Evolutionary conservation across 2,113 vertebrate genomes (phyloP).

Genomic region (Carollia perspicillata): DNA sequence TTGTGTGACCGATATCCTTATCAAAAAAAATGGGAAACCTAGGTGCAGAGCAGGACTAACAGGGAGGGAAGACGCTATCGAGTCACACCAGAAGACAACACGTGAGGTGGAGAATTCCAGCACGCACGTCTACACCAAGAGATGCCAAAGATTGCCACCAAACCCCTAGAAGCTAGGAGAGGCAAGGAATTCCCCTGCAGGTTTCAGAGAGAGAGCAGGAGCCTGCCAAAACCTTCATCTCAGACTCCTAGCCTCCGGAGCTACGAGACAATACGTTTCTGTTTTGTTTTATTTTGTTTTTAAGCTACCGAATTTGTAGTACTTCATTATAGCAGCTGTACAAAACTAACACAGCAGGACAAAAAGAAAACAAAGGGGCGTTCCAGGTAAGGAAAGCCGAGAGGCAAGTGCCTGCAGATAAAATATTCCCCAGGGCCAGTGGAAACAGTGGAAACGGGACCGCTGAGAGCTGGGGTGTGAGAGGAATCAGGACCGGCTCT

Average conservation of each 20-base stretch:
- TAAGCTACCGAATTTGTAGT: not conserved
- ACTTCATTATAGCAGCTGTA: not conserved
- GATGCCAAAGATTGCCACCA: not conserved
- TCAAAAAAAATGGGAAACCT: not conserved
- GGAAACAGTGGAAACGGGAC: not conserved
- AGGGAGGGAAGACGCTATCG: not conserved
- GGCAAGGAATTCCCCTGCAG: not conserved
- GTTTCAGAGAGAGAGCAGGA: not conserved
- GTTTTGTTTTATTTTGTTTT: not conserved
- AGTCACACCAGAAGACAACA: not conserved
- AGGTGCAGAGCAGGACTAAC: not conserved
- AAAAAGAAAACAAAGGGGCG: not conserved
- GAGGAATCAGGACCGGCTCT: not conserved
- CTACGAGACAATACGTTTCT: not conserved
- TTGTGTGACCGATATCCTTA: not conserved
- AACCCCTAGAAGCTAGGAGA: not conserved
- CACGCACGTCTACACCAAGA: not conserved
- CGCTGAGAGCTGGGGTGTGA: accelerated
- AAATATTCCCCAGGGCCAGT: not conserved
- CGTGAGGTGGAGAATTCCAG: not conserved
- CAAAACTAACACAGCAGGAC: not conserved
- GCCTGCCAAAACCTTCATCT: not conserved
- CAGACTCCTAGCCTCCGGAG: not conserved
- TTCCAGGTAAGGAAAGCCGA: not conserved
- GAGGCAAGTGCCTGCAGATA: not conserved